Evolutionary conservation across 2,113 vertebrate species (phyloP).

Genomic region (Hippocampus comes): DNA sequence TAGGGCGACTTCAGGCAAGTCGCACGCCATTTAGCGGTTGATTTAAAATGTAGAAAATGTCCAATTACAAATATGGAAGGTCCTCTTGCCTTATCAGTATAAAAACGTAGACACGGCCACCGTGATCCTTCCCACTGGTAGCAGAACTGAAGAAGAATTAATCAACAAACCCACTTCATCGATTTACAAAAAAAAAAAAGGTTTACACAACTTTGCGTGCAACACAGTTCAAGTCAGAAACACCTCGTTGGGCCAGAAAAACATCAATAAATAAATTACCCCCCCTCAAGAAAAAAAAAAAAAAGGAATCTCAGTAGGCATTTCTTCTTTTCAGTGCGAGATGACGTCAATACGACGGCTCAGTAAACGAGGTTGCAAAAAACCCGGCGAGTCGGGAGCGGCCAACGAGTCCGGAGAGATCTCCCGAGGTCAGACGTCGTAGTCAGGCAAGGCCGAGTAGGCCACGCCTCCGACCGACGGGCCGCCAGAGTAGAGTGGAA

Average conservation of each 20-base stretch:
- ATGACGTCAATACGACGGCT: neutral
- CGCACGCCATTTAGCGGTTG: neutral
- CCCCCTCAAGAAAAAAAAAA: neutral
- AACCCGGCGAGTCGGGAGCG: neutral
- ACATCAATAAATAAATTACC: neutral
- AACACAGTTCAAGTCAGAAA: neutral
- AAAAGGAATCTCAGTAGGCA: neutral
- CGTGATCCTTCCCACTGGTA: too few species aligned
- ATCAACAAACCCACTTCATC: too few species aligned
- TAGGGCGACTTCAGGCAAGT: neutral
- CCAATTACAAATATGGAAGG: neutral
- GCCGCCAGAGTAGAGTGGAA: constrained; percentile 74
- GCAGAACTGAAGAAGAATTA: too few species aligned
- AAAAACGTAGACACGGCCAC: neutral
- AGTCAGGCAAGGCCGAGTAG: constrained; percentile 79
- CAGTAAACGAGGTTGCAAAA: neutral
- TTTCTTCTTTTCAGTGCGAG: neutral
- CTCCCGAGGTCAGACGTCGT: constrained; percentile 67
- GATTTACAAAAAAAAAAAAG: too few species aligned
- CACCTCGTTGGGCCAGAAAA: neutral
- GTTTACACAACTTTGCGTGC: too few species aligned
- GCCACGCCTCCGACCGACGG: constrained; percentile 67
- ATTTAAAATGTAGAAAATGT: neutral
- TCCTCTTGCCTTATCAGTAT: neutral
- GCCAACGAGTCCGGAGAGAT: neutral